Evolutionary conservation across 2,888 invertebrate species (phyloP), one percentile per base, ranked within the genome.

Genomic region (Caenorhabditis sp.): DNA sequence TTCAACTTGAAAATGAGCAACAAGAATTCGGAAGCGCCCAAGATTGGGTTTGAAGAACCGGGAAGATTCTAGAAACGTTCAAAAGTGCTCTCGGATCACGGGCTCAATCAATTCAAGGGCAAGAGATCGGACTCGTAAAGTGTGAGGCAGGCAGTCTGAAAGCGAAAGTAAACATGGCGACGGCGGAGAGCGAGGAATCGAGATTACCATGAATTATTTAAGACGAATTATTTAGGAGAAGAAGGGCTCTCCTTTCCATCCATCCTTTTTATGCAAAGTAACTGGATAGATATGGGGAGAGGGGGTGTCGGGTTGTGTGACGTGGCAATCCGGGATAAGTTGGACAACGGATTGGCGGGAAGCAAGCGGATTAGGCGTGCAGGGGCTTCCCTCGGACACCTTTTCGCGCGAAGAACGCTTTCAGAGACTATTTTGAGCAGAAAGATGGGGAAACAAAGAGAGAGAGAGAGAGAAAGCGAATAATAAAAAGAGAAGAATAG

Each of bases 161-260:
- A 50, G 27, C 35, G 53, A 61, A 58, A 65, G 63, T 62, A 63
- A 72, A 63, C 56, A 62, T 45, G 56, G 63, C 50, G 63, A 37
- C 45, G 30, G 24, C 13, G 24, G 17, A 27, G 52, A 20, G 20
- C 39, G 58, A 24, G 55, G 56, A 72, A 62, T 63, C 58, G 41
- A 58, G 63, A 73, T 62, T 73, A 63, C 43, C 58, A 73, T 73
- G 65, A 73, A 73, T 73, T 58, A 73, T 73, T 73, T 65, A 73
- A 50, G 30, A 50, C 63, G 63, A 73, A 73, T 73, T 73, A 63
- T 73, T 73, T 62, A 45, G 48, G 48, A 13, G 11, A 13, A 24
- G 32, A 22, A n/a, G 48, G 15, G 27, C 48, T 50, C 37, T 56
- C 22, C 13, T 22, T 13, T 30, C 35, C 27, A 26, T 6, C 27